These are phyloP conservation scores for Griposia aprilina DNA, from an alignment of 2,888 invertebrate genomes.

Conservation along the genomic window DNA sequence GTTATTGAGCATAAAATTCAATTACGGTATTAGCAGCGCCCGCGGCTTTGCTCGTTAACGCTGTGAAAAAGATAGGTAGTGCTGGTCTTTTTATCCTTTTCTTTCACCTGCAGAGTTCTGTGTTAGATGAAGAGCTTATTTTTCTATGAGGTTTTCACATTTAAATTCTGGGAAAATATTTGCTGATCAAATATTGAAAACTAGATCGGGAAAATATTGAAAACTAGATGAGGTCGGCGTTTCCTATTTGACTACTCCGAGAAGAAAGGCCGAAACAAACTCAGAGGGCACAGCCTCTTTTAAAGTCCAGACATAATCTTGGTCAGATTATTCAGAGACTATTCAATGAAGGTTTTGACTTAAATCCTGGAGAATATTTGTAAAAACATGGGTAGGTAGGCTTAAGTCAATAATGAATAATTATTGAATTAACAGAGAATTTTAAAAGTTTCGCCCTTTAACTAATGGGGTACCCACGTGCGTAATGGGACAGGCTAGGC, in stretches of 20 bases:
- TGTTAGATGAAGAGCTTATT: slow-evolving; percentile 18
- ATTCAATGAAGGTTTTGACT: not conserved
- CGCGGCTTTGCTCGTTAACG: slow-evolving; percentile 41
- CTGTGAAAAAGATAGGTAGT: slow-evolving; percentile 28
- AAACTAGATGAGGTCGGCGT: too few species aligned
- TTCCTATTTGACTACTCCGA: too few species aligned
- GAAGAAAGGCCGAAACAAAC: too few species aligned
- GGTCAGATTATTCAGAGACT: too few species aligned
- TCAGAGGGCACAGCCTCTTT: too few species aligned
- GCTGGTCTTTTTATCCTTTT: slow-evolving; percentile 11
- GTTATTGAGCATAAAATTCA: slow-evolving; percentile 58
- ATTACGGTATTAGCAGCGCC: slow-evolving; percentile 49
- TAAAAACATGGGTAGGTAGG: not conserved
- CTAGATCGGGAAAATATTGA: too few species aligned
- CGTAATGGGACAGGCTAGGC: not conserved
- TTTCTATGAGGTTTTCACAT: not conserved
- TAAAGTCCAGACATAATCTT: too few species aligned
- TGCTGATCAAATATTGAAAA: too few species aligned
- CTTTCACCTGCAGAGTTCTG: slow-evolving; percentile 4
- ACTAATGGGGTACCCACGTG: not conserved
- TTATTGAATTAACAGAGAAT: not conserved
- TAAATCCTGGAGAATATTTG: not conserved
- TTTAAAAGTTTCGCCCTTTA: not conserved
- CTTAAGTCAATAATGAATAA: too few species aligned
- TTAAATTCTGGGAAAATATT: not conserved